These are phyloP conservation scores for Colinus virginianus DNA, from an alignment of 2,113 vertebrate species.

Conservation along the genomic window DNA sequence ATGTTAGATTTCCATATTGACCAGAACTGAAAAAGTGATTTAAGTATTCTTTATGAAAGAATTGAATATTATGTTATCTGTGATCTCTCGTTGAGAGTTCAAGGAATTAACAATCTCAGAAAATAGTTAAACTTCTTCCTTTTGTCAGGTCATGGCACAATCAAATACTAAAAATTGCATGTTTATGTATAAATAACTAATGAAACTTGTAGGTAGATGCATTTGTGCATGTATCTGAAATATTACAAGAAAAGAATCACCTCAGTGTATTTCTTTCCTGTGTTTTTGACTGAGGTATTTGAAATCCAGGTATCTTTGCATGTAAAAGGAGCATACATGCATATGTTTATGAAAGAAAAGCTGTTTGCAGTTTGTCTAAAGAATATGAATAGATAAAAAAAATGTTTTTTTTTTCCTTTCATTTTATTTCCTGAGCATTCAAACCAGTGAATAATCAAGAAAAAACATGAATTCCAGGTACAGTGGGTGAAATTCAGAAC, in stretches of 20 bases:
- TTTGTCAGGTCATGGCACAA: not conserved
- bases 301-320: not conserved
- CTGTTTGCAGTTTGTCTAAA: not conserved
- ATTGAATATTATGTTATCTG: not conserved
- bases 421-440: not conserved
- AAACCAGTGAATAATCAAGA: not conserved
- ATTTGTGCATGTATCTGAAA: not conserved
- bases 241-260: not conserved
- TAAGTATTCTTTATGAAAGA: not conserved
- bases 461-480: not conserved
- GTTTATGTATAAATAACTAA: not conserved
- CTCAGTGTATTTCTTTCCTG: not conserved
- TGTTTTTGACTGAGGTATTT: not conserved
- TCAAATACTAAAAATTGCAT: not conserved
- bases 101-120: conserved; percentile 14
- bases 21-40: not conserved
- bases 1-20: not conserved
- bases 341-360: not conserved
- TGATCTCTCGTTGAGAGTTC: not conserved
- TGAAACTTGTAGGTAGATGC: not conserved
- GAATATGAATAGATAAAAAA: not conserved
- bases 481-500: not conserved
- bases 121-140: not conserved
- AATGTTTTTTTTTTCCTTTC: not conserved
- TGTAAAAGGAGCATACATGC: not conserved